A percentile compares a stretch with the other conserved stretches of the same genome.
These are phyloP conservation scores for Dermatemys mawii DNA, from an alignment of 2,113 vertebrate genomes.

Conservation along the genomic window DNA sequence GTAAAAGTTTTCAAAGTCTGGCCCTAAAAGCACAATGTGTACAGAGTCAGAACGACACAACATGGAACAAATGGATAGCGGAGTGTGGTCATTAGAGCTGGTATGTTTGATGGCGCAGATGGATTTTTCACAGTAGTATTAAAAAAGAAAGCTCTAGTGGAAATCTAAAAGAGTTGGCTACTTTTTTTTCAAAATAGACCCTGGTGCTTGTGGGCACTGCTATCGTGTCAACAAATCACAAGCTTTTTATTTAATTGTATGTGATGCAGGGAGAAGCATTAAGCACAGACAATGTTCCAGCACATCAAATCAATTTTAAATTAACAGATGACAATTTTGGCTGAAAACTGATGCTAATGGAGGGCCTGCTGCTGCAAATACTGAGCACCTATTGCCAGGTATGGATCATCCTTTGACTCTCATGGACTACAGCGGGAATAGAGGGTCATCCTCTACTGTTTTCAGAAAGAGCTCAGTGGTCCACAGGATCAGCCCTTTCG, in stretches of 20 bases:
- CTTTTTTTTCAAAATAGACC: not conserved
- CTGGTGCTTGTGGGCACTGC: constrained; percentile 17
- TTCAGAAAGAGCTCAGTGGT: not conserved
- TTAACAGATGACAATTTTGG: constrained; percentile 46
- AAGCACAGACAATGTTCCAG: constrained; percentile 48
- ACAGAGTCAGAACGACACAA: not conserved
- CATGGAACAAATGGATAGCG: constrained; percentile 28
- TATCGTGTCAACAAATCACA: constrained; percentile 41
- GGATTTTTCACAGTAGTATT: not conserved
- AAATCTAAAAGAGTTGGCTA: not conserved
- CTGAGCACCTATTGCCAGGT: constrained; percentile 15
- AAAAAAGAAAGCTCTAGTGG: not conserved
- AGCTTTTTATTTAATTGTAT: constrained; percentile 54
- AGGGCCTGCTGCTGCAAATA: constrained; percentile 48
- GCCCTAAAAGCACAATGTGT: not conserved
- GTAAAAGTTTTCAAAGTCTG: not conserved
- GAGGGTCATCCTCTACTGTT: not conserved
- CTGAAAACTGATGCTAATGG: constrained; percentile 50
- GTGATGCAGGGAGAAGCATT: constrained; percentile 53
- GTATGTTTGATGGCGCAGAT: not conserved
- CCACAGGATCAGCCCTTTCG: not conserved
- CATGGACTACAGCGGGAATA: not conserved
- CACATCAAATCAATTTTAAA: constrained; percentile 46
- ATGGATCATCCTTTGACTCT: constrained; percentile 35
- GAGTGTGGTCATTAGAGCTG: not conserved